A percentile compares a stretch with the other conserved stretches of the same genome.
These are phyloP conservation scores for Pachypanchax playfairii DNA, from an alignment of 2,113 vertebrate genomes.

Conservation along the genomic window DNA sequence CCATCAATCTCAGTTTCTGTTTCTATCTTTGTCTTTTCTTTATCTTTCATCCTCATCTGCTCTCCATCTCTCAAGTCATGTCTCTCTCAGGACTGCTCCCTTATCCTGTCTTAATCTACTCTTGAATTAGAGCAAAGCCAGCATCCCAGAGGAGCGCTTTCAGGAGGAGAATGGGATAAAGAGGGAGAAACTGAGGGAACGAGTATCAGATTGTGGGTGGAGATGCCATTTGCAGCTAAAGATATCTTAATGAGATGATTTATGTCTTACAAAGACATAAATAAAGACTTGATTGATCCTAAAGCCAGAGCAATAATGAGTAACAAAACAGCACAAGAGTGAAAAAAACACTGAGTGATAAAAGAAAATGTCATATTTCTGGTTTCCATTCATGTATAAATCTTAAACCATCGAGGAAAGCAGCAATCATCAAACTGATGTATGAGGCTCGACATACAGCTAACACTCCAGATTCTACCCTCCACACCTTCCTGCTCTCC, in stretches of 20 bases:
- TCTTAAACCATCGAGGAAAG: slow-evolving; percentile 18
- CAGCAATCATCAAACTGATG: slow-evolving; percentile 20
- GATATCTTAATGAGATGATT: slow-evolving; percentile 66
- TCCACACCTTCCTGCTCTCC: neutral
- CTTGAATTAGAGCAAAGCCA: slow-evolving; percentile 57
- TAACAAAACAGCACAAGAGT: slow-evolving; percentile 9
- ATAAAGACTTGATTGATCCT: slow-evolving; percentile 33
- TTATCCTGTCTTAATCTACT: slow-evolving; percentile 66
- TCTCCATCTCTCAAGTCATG: slow-evolving; percentile 28
- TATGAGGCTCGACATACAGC: slow-evolving; percentile 4
- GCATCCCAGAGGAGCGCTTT: slow-evolving; percentile 50
- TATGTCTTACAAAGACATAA: slow-evolving; percentile 30
- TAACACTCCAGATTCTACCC: slow-evolving; percentile 14
- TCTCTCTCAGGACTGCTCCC: slow-evolving; percentile 46
- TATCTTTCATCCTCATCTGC: slow-evolving; percentile 11
- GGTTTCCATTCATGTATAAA: slow-evolving; percentile 22
- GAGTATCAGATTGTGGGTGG: slow-evolving; percentile 26
- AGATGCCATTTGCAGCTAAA: slow-evolving; percentile 49
- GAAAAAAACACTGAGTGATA: slow-evolving; percentile 10
- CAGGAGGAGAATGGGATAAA: slow-evolving; percentile 42
- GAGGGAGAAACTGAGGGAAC: slow-evolving; percentile 37
- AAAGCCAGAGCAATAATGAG: neutral
- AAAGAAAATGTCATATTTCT: slow-evolving; percentile 16
- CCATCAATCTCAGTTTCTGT: slow-evolving; percentile 45
- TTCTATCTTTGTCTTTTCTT: slow-evolving; percentile 33